Conservation (phyloP, 1,140 invertebrate genomes). For the Sipha flava region DNA sequence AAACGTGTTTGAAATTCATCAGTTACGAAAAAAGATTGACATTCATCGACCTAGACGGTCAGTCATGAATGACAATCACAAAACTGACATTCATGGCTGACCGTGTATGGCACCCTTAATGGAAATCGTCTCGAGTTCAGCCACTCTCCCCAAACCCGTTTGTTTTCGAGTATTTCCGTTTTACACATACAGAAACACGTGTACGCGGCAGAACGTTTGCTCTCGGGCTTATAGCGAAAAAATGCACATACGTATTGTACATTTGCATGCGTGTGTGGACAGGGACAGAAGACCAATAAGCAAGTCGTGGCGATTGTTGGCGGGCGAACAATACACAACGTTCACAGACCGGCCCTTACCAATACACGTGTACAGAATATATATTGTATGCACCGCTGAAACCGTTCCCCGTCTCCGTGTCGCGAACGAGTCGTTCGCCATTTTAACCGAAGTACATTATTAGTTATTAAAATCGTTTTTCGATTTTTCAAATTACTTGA, state of each 20-base stretch:
- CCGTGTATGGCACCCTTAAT: neutral
- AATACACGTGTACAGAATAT: neutral
- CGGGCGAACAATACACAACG: neutral
- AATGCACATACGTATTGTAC: neutral
- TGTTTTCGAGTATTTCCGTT: neutral
- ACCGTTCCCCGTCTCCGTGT: neutral
- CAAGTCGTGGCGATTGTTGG: constrained; percentile 1
- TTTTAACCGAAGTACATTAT: neutral
- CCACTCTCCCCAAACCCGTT: too few relatives aligned
- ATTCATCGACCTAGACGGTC: too few relatives aligned
- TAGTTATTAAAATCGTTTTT: neutral
- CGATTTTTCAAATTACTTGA: neutral
- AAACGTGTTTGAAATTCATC: too few relatives aligned
- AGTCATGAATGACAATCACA: too few relatives aligned
- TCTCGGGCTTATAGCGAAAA: neutral
- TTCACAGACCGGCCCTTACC: neutral
- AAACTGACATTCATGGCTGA: too few relatives aligned
- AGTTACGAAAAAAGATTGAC: too few relatives aligned
- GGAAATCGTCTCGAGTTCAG: neutral
- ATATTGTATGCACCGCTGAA: too few relatives aligned
- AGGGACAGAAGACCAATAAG: neutral
- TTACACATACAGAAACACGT: too few relatives aligned
- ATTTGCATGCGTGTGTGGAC: neutral
- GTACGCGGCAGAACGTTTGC: too few relatives aligned
- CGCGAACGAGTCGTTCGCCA: neutral